These are phyloP conservation scores for Girardinus metallicus DNA, from an alignment of 2,797 vertebrate species.

Conservation along the genomic window DNA sequence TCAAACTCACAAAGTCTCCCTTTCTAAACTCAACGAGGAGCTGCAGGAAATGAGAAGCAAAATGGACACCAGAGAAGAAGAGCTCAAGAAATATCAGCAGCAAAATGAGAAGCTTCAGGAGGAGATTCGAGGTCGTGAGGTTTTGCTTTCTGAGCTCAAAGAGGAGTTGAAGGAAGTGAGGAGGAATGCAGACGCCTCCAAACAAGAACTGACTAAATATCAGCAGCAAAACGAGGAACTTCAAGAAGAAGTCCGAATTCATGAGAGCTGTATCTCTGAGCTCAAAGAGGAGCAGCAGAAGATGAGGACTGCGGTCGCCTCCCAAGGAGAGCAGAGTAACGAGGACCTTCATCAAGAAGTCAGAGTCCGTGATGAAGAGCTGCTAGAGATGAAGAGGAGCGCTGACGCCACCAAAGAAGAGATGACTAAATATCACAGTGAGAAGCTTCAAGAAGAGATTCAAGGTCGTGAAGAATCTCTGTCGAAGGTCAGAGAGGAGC, in stretches of 20 bases:
- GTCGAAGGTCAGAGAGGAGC: constrained; percentile 81
- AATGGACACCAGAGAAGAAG: constrained; percentile 50
- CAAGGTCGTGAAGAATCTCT: constrained; percentile 80
- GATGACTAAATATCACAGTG: constrained; percentile 76
- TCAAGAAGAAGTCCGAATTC: constrained; percentile 79
- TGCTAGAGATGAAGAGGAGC: constrained; percentile 60
- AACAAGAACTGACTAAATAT: constrained; percentile 84
- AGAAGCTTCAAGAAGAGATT: constrained; percentile 84
- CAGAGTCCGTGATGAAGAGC: constrained; percentile 52
- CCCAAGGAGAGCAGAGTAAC: no score
- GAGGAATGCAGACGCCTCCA: constrained; percentile 63
- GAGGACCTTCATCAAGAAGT: constrained; percentile 69
- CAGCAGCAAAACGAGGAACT: constrained; percentile 83
- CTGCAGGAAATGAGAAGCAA: constrained; percentile 68
- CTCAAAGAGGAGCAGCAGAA: constrained; percentile 84
- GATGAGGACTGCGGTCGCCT: constrained; percentile 41
- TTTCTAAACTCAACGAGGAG: constrained; percentile 80
- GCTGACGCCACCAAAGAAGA: constrained; percentile 65
- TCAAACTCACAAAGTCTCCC: constrained; percentile 80
- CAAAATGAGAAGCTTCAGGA: constrained; percentile 82
- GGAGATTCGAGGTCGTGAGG: constrained; percentile 81
- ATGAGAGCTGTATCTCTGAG: constrained; percentile 78
- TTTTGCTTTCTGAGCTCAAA: constrained; percentile 77
- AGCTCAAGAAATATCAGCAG: constrained; percentile 81
- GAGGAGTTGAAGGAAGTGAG: constrained; percentile 79